Conservation (phyloP, 2,797 vertebrate species). For the Florisuga fusca region DNA sequence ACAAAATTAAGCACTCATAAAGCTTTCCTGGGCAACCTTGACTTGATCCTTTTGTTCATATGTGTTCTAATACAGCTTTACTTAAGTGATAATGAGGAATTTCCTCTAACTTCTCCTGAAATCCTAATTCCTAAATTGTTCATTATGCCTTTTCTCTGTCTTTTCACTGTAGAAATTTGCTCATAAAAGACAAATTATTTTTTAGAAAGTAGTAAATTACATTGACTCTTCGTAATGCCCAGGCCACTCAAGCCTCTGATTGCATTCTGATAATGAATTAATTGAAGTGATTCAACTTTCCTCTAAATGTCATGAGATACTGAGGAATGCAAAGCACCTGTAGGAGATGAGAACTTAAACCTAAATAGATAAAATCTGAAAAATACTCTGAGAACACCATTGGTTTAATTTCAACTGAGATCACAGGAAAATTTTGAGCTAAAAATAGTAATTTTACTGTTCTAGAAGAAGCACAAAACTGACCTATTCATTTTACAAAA, state of each 20-base stretch:
- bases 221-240: not conserved
- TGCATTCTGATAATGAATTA: not conserved
- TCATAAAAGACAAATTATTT: not conserved
- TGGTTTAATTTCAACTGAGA: not conserved
- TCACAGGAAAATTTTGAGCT: not conserved
- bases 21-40: not conserved
- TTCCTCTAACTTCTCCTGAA: not conserved
- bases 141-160: not conserved
- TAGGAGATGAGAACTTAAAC: not conserved
- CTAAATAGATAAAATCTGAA: not conserved
- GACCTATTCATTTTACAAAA: not conserved
- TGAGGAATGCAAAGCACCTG: not conserved
- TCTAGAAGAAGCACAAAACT: not conserved
- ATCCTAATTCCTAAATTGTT: not conserved
- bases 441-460: not conserved
- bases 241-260: not conserved
- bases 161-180: not conserved
- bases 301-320: not conserved
- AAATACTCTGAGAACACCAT: not conserved
- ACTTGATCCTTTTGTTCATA: not conserved
- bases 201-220: not conserved
- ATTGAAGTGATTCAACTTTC: not conserved
- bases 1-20: not conserved
- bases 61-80: not conserved
- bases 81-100: not conserved